A percentile compares a stretch with the other conserved stretches of the same genome.
Evolutionary conservation across 35 echinoderm and acorn worm species (phyloP).

Genomic region (Apostichopus californicus): DNA sequence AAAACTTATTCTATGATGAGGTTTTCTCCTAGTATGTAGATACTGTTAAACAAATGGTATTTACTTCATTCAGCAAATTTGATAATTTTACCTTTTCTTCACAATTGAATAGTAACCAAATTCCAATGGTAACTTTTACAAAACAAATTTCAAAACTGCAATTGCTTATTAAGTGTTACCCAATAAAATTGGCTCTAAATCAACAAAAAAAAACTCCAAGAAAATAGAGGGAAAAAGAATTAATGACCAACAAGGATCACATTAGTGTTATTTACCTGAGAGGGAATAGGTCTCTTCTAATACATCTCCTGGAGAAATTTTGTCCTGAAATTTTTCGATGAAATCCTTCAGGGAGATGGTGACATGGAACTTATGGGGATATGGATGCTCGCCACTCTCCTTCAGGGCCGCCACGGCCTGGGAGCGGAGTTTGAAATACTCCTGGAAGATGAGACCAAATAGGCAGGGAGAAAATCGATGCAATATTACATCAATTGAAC

Average conservation of each 20-base stretch:
- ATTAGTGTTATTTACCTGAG: conserved; percentile 63
- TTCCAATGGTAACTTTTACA: too few species aligned
- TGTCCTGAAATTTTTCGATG: conserved; percentile 70
- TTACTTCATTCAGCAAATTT: too few species aligned
- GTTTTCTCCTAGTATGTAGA: too few species aligned
- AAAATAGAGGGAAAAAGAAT: not conserved
- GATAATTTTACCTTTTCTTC: too few species aligned
- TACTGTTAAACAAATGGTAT: too few species aligned
- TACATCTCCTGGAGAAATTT: conserved; percentile 56
- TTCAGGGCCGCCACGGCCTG: conserved; percentile 84
- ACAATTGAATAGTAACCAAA: too few species aligned
- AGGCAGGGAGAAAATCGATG: not conserved
- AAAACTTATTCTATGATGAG: too few species aligned
- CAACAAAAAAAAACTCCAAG: too few species aligned
- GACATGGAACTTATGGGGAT: conserved; percentile 96
- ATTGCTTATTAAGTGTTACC: too few species aligned
- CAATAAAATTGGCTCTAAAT: too few species aligned
- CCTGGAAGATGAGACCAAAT: conserved; percentile 54
- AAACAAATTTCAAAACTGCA: too few species aligned
- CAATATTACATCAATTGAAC: too few species aligned
- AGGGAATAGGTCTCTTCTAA: conserved; percentile 67
- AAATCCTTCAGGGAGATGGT: conserved; percentile 78
- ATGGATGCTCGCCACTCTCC: conserved; percentile 69
- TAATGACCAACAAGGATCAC: not conserved
- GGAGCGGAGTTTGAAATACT: conserved; percentile 96